phyloP scores from a whole-genome alignment of 2,888 invertebrate species.

The Hirtodrosophila confusa region DNA sequence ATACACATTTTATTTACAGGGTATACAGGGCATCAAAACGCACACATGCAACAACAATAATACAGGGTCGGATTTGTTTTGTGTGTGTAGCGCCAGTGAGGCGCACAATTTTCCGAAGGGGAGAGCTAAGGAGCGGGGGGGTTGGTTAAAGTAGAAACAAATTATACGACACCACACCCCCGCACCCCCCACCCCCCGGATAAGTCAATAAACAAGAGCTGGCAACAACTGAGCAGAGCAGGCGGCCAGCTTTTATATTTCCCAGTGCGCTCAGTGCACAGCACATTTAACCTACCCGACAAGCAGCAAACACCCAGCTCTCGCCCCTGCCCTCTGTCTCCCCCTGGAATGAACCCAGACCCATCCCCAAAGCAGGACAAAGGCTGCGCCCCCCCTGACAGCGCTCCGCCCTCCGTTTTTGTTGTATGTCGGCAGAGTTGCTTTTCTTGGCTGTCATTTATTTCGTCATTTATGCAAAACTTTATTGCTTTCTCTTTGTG shows the following conservation, averaged over 20 bases:
- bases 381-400: conserved; percentile 5
- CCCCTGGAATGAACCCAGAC: conserved; percentile 10
- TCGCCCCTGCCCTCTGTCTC: conserved; percentile 1
- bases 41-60: conserved; percentile 24
- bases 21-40: conserved; percentile 20
- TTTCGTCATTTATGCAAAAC: conserved; percentile 81
- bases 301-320: conserved; percentile 16
- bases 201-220: conserved; percentile 77
- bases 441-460: conserved; percentile 78
- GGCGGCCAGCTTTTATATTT: conserved; percentile 69
- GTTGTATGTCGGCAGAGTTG: conserved; percentile 71
- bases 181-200: conserved; percentile 35
- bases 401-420: conserved; percentile 3
- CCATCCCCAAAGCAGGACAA: conserved; percentile 30
- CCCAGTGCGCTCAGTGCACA: conserved; percentile 57
- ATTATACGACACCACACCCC: conserved; percentile 69
- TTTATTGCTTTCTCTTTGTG: conserved; percentile 72
- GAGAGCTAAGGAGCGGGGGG: neutral
- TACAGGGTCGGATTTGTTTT: conserved; percentile 20
- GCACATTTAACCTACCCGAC: conserved; percentile 58
- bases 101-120: conserved; percentile 69
- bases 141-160: conserved; percentile 74
- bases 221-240: conserved; percentile 34
- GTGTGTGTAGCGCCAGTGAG: conserved; percentile 66
- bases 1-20: conserved; percentile 14